Evolutionary conservation across 2,888 invertebrate species (phyloP), one percentile per base, ranked within the genome.

Genomic region (Sylvicola cinctus): DNA sequence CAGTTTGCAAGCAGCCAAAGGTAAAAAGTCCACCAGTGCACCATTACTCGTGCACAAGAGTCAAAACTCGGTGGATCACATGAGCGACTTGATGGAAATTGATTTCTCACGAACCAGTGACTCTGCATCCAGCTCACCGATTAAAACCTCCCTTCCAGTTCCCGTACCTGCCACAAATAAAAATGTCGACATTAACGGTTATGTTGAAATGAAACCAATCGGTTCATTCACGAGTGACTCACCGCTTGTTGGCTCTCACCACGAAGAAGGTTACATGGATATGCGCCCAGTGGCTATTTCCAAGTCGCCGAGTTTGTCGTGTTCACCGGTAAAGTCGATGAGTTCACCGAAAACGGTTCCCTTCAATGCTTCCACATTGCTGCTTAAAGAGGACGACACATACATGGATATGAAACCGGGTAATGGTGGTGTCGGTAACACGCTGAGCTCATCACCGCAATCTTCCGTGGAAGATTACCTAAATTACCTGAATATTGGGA

Each of bases 11-110:
- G 30, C 23, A 29, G 6, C 7, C 12, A 38, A 49, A 16, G 54
- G 58, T 30, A 62, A 61, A 37, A 74, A 75, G 48, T 74, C 75
- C 2, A 70, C 65, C 15, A 76, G 76, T 49, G 76, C 75, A 3
- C 78, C 78, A 1, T 54, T 76, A 31, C 49, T 79, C 36, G 65
- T 64, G 39, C 45, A 50, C 38, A 52, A 49, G 41, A 47, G 54
- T 36, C 46, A 61, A 42, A 65, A 68, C 42, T 64, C 66, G 30
- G 66, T 66, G 30, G 70, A 70, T 42, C 62, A 65, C 2, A 71
- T 73, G 68, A 74, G 75, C 42, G 80, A 85, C 58, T 65, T 83
- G 44, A 83, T 85, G 80, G 80, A 81, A 59, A 66, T 85, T 42
- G 77, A 78, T 50, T 78, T 76, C 46, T 66, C 28, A n/a, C n/a